Percentiles rank a stretch among this genome's conserved stretches.
These are phyloP conservation scores for Ornithoptera alexandrae DNA, from an alignment of 2,888 invertebrate species.

Conservation along the genomic window DNA sequence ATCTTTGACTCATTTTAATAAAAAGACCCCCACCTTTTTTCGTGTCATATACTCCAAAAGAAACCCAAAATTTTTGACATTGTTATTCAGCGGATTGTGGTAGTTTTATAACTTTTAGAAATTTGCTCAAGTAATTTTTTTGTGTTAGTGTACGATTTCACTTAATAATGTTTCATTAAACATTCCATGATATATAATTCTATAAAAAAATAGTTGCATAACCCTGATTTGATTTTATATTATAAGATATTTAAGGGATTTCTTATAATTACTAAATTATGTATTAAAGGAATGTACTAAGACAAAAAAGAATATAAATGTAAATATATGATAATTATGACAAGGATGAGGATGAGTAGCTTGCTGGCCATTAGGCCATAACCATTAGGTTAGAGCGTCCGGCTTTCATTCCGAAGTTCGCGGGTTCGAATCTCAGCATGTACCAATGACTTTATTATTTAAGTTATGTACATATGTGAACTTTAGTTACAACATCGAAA, in stretches of 20 bases:
- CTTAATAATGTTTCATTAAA: background rate
- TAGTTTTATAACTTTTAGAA: slow-evolving; percentile 11
- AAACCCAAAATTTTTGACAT: slow-evolving; percentile 21
- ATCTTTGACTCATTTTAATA: slow-evolving; percentile 47
- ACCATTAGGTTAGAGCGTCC: no score
- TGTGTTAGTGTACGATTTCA: background rate
- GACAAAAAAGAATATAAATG: no score
- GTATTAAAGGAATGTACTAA: background rate
- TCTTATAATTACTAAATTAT: background rate
- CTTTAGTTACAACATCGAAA: no score
- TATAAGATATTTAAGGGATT: background rate
- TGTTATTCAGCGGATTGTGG: slow-evolving; percentile 12
- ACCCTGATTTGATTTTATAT: no score
- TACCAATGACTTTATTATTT: no score
- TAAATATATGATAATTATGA: no score
- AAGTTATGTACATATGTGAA: no score
- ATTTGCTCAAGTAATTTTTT: slow-evolving; percentile 9
- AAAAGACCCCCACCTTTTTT: slow-evolving; percentile 38
- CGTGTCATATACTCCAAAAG: slow-evolving; percentile 29
- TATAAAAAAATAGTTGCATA: background rate
- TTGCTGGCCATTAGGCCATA: no score
- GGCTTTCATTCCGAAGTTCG: no score
- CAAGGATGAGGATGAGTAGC: background rate
- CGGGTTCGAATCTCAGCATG: no score
- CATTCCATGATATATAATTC: background rate